Conservation (phyloP, 2,888 invertebrate species). For the Epirrhoe tristata region DNA sequence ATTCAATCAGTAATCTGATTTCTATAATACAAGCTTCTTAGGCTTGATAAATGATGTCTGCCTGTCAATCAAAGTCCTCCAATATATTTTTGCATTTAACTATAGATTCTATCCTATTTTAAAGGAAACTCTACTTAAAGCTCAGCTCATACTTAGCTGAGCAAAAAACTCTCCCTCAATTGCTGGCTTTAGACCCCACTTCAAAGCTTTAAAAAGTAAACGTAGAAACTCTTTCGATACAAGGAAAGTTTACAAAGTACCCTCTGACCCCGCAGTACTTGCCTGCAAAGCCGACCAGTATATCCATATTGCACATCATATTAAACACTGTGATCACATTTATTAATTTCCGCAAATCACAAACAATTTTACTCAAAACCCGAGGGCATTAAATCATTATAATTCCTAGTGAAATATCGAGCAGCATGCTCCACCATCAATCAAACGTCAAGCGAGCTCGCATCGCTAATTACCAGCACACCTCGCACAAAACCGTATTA, state of each 20-base stretch:
- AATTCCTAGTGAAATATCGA: slow-evolving; percentile 54
- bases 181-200: slow-evolving; percentile 4
- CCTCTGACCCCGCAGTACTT: slow-evolving; percentile 11
- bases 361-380: slow-evolving; percentile 34
- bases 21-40: too few relatives aligned
- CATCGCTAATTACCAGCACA: slow-evolving; percentile 73
- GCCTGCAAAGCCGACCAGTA: slow-evolving; percentile 2
- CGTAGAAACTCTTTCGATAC: slow-evolving; percentile 12
- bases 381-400: slow-evolving; percentile 49
- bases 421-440: slow-evolving; percentile 51
- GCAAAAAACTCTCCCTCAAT: slow-evolving; percentile 1
- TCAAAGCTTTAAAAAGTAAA: slow-evolving; percentile 11
- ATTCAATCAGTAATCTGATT: too few relatives aligned
- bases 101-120: background rate
- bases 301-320: slow-evolving; percentile 29
- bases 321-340: slow-evolving; percentile 12
- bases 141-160: background rate
- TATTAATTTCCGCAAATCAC: slow-evolving; percentile 39
- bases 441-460: slow-evolving; percentile 61
- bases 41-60: too few relatives aligned
- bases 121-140: background rate
- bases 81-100: too few relatives aligned
- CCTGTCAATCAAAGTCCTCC: too few relatives aligned
- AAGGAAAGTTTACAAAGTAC: slow-evolving; percentile 10
- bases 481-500: slow-evolving; percentile 67